Evolutionary conservation across 2,888 invertebrate genomes (phyloP).

Genomic region (Melolontha melolontha): DNA sequence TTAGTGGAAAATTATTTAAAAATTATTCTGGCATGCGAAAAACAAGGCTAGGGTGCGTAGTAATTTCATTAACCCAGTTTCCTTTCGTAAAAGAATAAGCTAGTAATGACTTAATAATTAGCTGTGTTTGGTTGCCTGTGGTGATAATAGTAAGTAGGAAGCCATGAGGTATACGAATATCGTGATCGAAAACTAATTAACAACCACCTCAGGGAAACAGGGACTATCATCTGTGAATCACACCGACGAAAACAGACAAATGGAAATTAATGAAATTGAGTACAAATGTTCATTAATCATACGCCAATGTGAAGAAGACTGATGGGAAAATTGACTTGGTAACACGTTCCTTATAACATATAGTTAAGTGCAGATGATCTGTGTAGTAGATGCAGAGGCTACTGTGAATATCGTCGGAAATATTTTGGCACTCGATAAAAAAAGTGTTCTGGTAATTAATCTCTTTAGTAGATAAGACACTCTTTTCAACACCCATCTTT

Average conservation of each 20-base stretch:
- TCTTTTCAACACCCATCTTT: slow-evolving; percentile 20
- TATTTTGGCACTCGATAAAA: slow-evolving; percentile 47
- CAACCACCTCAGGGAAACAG: slow-evolving; percentile 49
- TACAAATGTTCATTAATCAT: slow-evolving; percentile 57
- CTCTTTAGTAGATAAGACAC: slow-evolving; percentile 19
- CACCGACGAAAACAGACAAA: slow-evolving; percentile 59
- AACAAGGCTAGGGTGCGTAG: too few species aligned
- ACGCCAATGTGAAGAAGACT: slow-evolving; percentile 48
- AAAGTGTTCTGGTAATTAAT: slow-evolving; percentile 43
- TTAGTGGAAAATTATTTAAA: too few species aligned
- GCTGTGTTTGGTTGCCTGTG: slow-evolving; percentile 19
- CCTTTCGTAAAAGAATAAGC: slow-evolving; percentile 14
- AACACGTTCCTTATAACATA: slow-evolving; percentile 12
- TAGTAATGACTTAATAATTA: slow-evolving; percentile 37
- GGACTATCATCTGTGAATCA: slow-evolving; percentile 52
- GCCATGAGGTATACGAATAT: slow-evolving; percentile 34
- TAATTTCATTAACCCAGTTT: slow-evolving; percentile 17
- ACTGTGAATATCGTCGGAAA: slow-evolving; percentile 35
- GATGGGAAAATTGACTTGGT: slow-evolving; percentile 52
- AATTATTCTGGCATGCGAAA: too few species aligned
- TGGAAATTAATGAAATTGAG: slow-evolving; percentile 63
- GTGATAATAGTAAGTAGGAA: slow-evolving; percentile 34
- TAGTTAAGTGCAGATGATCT: slow-evolving; percentile 7
- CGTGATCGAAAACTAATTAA: slow-evolving; percentile 58
- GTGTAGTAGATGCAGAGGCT: not conserved